These are phyloP conservation scores for Botrylloides violaceus DNA, from an alignment of 23 tunicate genomes.

Conservation along the genomic window DNA sequence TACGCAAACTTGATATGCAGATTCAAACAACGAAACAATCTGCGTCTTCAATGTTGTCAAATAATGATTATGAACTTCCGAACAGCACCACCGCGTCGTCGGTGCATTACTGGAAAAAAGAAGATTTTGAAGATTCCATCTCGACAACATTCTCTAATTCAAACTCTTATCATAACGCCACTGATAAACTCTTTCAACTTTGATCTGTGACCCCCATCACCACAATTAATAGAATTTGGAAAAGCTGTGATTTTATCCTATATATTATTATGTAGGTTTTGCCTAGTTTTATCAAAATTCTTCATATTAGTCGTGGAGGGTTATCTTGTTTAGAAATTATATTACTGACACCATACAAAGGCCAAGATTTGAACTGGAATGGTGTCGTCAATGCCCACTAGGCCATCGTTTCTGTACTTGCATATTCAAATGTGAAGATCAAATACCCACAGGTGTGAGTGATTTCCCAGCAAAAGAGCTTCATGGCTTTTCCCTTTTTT, in stretches of 20 bases:
- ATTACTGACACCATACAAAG: too few species aligned
- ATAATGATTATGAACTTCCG: conserved; percentile 3
- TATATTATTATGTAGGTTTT: neutral
- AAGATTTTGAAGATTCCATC: neutral
- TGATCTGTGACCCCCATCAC: too few species aligned
- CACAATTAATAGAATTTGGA: neutral
- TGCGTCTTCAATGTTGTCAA: conserved; percentile 5
- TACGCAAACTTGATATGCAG: conserved; percentile 16
- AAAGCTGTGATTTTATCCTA: neutral
- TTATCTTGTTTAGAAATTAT: too few species aligned
- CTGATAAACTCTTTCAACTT: conserved; percentile 1
- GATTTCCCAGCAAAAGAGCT: too few species aligned
- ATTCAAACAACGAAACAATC: conserved; percentile 3
- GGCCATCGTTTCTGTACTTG: too few species aligned
- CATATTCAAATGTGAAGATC: too few species aligned
- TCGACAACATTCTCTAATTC: conserved; percentile 4
- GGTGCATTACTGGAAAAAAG: neutral
- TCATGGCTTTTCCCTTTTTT: too few species aligned
- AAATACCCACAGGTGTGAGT: too few species aligned
- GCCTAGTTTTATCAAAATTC: neutral
- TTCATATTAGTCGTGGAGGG: too few species aligned
- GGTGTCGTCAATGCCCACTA: too few species aligned
- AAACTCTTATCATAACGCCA: conserved; percentile 6
- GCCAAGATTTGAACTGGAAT: too few species aligned
- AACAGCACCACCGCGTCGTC: neutral